Evolutionary conservation across 37 sponge, comb jelly and placozoan genomes (phyloP), one percentile per base, ranked within the genome.

Genomic region (Lycopodina hypogea): DNA sequence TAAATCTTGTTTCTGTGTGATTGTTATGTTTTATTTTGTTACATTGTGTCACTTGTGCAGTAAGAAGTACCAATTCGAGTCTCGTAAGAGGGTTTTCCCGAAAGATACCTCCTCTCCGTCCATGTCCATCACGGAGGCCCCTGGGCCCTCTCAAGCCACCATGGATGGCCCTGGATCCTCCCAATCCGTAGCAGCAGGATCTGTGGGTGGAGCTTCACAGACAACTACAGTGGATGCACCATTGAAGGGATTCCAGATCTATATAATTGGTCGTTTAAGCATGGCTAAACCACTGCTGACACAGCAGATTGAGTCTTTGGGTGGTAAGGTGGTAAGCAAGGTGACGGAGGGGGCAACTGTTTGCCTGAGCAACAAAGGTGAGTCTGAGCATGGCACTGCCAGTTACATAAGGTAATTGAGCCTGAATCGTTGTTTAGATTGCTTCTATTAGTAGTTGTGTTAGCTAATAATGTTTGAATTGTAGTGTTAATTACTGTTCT

Each of bases 321-420:
- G 94, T 56, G 94, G 94, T 29, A 82, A 50, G 36, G 71, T 90
- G 29, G 87, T 76, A 12, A 75, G 60, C 23, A 66, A 74, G 32
- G 78, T 86, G 55, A 63, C 79, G 24, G n/a, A n/a, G n/a, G 66
- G 74, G 2, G 77, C 83, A 22, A 88, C 84, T 37, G 59, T 93
- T 52, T 88, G 90, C 58, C 80, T 93, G 72, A 93, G 93, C 51
- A 83, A 75, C 38, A 55, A 88, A 68, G 63, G 87, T 78, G 37
- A 76, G n/a, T n/a, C n/a, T n/a, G n/a, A n/a, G n/a, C n/a, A n/a
- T n/a, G n/a, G n/a, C n/a, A n/a, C n/a, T n/a, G n/a, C n/a, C n/a
- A n/a, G n/a, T n/a, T n/a, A n/a, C n/a, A n/a, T n/a, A n/a, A n/a
- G n/a, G n/a, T n/a, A n/a, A n/a, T n/a, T n/a, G n/a, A n/a, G n/a